These are phyloP conservation scores for Tolmerus cingulatus DNA, from an alignment of 2,888 invertebrate genomes.

Conservation along the genomic window DNA sequence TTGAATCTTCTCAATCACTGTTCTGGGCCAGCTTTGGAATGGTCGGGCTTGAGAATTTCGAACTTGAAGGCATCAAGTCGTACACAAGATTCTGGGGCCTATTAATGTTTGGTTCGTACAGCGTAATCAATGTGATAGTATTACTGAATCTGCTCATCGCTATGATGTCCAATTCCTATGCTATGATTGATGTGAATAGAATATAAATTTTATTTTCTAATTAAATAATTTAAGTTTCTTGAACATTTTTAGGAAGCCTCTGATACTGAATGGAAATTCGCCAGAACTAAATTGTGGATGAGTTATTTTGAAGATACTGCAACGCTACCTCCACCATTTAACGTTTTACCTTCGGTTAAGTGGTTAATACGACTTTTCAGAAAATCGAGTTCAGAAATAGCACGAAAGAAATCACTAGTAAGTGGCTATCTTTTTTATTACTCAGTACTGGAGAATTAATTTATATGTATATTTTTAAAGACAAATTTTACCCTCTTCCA, in stretches of 20 bases:
- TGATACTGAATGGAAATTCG: conserved; percentile 97
- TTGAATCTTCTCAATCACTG: conserved; percentile 92
- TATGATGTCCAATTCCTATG: conserved; percentile 98
- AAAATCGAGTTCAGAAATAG: conserved; percentile 64
- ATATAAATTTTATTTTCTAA: background rate
- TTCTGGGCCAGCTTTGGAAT: conserved; percentile 97
- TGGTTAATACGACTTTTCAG: conserved; percentile 74
- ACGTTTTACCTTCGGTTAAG: conserved; percentile 90
- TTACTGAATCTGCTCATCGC: conserved; percentile 93
- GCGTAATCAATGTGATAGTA: conserved; percentile 93
- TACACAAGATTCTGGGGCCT: conserved; percentile 95
- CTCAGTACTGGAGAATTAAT: too few species aligned
- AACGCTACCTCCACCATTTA: conserved; percentile 93
- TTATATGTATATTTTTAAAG: too few species aligned
- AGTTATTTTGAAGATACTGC: conserved; percentile 93
- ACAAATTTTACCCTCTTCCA: too few species aligned
- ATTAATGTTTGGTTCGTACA: conserved; percentile 95
- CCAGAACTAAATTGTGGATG: conserved; percentile 93
- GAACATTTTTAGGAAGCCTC: conserved; percentile 78
- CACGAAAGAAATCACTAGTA: conserved; percentile 60
- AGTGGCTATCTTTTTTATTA: background rate
- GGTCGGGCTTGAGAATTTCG: conserved; percentile 87
- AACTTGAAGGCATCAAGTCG: conserved; percentile 85
- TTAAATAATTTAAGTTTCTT: background rate
- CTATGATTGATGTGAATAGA: conserved; percentile 81